A percentile compares a stretch with the other conserved stretches of the same genome.
Conservation (phyloP, 2,113 vertebrate genomes). For the Taurulus bubalis region DNA sequence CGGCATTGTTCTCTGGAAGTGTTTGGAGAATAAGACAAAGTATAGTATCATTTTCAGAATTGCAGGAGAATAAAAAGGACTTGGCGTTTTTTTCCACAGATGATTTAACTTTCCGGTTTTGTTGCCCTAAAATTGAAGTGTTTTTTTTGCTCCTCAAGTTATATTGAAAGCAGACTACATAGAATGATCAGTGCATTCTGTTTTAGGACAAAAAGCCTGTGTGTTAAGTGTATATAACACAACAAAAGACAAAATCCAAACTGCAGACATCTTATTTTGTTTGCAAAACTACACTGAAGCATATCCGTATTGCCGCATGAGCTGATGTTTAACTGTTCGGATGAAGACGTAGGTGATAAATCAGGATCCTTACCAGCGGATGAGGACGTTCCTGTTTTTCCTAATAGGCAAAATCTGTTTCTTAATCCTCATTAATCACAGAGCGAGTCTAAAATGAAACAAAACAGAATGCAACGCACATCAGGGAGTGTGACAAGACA, state of each 20-base stretch:
- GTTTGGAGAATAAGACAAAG: conserved; percentile 22
- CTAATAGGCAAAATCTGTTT: conserved; percentile 72
- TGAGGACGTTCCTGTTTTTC: conserved; percentile 75
- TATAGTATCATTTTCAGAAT: conserved; percentile 30
- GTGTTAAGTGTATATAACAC: conserved; percentile 10
- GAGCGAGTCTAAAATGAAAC: conserved; percentile 74
- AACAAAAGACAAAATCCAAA: conserved; percentile 37
- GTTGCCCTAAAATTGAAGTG: background rate
- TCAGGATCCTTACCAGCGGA: conserved; percentile 79
- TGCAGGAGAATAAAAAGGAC: conserved; percentile 10
- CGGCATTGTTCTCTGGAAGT: conserved; percentile 7
- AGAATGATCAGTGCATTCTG: conserved; percentile 19
- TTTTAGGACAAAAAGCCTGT: conserved; percentile 12
- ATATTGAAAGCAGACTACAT: conserved; percentile 2
- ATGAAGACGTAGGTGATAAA: conserved; percentile 60
- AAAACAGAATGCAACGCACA: conserved; percentile 63
- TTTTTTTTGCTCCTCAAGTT: background rate
- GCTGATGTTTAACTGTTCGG: conserved; percentile 22
- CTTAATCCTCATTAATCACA: conserved; percentile 84
- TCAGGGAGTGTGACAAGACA: conserved; percentile 70
- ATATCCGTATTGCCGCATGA: background rate
- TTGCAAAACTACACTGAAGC: conserved; percentile 12
- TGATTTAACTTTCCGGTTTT: conserved; percentile 43
- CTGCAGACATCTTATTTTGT: conserved; percentile 26
- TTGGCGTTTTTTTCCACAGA: conserved; percentile 12